A percentile compares a stretch with the other conserved stretches of the same genome.
Evolutionary conservation across 1,140 invertebrate species (phyloP).

Genomic region (Drosophila guanche): DNA sequence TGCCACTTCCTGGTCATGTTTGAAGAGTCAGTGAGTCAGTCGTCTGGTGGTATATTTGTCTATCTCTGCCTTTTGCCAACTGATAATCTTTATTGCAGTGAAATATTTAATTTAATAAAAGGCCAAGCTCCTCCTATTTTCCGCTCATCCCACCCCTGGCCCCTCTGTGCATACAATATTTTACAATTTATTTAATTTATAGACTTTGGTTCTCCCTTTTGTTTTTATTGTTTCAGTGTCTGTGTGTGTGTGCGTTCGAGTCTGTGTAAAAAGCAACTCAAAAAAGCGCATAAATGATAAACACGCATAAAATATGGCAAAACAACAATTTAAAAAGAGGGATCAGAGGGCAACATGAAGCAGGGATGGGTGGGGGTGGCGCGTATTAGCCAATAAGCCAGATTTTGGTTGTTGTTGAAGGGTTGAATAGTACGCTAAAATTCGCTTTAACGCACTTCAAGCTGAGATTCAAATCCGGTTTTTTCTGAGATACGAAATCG

Average conservation of each 20-base stretch:
- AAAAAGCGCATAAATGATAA: slow-evolving; percentile 79
- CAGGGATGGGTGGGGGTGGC: slow-evolving; percentile 23
- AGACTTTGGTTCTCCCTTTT: slow-evolving; percentile 34
- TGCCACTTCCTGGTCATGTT: slow-evolving; percentile 23
- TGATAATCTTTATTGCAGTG: slow-evolving; percentile 80
- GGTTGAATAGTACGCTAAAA: too few species aligned
- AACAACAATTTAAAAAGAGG: slow-evolving; percentile 59
- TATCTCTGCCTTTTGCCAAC: slow-evolving; percentile 69
- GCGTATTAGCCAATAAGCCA: slow-evolving; percentile 50
- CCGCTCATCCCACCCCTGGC: neutral
- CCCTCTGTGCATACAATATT: slow-evolving; percentile 54
- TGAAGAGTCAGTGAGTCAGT: slow-evolving; percentile 72
- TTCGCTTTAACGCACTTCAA: too few species aligned
- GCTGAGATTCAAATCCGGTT: too few species aligned
- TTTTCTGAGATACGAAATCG: too few species aligned
- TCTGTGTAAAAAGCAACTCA: slow-evolving; percentile 30
- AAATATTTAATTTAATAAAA: slow-evolving; percentile 83
- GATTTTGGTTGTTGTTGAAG: slow-evolving; percentile 8
- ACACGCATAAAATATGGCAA: slow-evolving; percentile 75
- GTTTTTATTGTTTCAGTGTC: slow-evolving; percentile 32
- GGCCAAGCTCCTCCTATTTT: slow-evolving; percentile 11
- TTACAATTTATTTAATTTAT: slow-evolving; percentile 82
- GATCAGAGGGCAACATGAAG: too few species aligned
- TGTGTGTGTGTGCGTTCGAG: slow-evolving; percentile 10
- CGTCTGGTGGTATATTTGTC: slow-evolving; percentile 59